These are phyloP conservation scores for Nysson spinosus DNA, from an alignment of 2,888 invertebrate species.

Conservation along the genomic window DNA sequence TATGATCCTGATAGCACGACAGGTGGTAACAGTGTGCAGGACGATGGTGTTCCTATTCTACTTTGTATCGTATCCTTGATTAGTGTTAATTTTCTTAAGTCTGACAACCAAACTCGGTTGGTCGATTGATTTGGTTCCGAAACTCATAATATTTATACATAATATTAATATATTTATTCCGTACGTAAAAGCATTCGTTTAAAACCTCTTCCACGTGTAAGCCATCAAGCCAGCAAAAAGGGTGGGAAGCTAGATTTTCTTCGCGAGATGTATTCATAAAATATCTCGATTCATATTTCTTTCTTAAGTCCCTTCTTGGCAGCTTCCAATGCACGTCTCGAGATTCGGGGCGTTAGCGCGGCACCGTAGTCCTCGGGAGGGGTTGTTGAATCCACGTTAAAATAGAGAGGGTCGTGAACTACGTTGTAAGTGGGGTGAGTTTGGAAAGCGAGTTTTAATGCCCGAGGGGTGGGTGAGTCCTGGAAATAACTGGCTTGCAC, in stretches of 20 bases:
- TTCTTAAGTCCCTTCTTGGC: slow-evolving; percentile 32
- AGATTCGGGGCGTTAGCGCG: slow-evolving; percentile 9
- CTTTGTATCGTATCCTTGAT: too few species aligned
- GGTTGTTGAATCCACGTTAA: slow-evolving; percentile 21
- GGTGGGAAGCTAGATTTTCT: neutral
- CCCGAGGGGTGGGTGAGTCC: slow-evolving; percentile 20
- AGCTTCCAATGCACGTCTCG: slow-evolving; percentile 15
- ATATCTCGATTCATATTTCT: slow-evolving; percentile 44
- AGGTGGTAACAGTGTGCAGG: slow-evolving; percentile 21
- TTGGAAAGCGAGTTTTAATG: slow-evolving; percentile 24
- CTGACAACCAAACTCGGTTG: too few species aligned
- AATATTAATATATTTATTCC: too few species aligned
- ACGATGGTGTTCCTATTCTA: neutral
- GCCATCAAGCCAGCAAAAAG: too few species aligned
- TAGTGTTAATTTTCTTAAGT: too few species aligned
- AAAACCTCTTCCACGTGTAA: too few species aligned
- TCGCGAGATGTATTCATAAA: slow-evolving; percentile 24
- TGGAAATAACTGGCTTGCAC: slow-evolving; percentile 39
- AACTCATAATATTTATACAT: too few species aligned
- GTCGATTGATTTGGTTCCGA: too few species aligned
- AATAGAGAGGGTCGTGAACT: neutral
- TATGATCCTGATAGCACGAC: slow-evolving; percentile 8
- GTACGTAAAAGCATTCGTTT: too few species aligned
- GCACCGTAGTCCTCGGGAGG: slow-evolving; percentile 4
- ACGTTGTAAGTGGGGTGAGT: slow-evolving; percentile 19